Evolutionary conservation across 2,888 invertebrate genomes (phyloP), one percentile per base, ranked within the genome.

Genomic region (Lasioglossum morio): DNA sequence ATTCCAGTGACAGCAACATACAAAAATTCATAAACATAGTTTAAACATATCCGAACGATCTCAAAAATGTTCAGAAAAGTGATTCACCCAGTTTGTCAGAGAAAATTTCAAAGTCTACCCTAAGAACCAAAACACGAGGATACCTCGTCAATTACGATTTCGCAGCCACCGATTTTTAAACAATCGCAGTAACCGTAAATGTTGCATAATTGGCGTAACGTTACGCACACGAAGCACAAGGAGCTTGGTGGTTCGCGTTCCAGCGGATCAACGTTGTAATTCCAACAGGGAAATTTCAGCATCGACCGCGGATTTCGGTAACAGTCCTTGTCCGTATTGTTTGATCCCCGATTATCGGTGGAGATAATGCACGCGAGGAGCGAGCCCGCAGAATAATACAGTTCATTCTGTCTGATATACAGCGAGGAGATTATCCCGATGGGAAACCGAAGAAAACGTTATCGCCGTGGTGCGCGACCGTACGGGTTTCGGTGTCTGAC

Each of bases 361-460:
- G 40, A 40, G 79, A 81, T 79, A 77, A n/a, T 60, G 30, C 60
- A 16, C 75, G 53, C 72, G 37, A 46, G n/a, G 53, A 75, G 34
- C 75, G 82, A 46, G 16, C 81, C 10, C 46, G 46, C 19, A 30
- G 34, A 77, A 74, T 83, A 81, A 84, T 79, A 78, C 78, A 60
- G 79, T 86, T 79, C 77, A 60, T 81, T 85, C 37, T 27, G 72
- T 34, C 43, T 77, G 84, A 86, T 84, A 34, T 70, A 86, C 72
- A 66, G 69, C 53, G 34, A 30, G 8, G 63, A 77, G 77, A 84
- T 86, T 84, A 84, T 14, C 40, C 34, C 40, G 81, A 72, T 76
- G 57, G 72, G 84, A 70, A 81, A 70, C n/a, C 75, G 77, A 84
- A 81, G 86, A 84, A 86, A 85, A 23, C 40, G 84, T 75, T 85